Percentiles rank a stretch among this genome's conserved stretches.
phyloP scores from a whole-genome alignment of 2,113 vertebrate species.

The Dicaeum eximium region DNA sequence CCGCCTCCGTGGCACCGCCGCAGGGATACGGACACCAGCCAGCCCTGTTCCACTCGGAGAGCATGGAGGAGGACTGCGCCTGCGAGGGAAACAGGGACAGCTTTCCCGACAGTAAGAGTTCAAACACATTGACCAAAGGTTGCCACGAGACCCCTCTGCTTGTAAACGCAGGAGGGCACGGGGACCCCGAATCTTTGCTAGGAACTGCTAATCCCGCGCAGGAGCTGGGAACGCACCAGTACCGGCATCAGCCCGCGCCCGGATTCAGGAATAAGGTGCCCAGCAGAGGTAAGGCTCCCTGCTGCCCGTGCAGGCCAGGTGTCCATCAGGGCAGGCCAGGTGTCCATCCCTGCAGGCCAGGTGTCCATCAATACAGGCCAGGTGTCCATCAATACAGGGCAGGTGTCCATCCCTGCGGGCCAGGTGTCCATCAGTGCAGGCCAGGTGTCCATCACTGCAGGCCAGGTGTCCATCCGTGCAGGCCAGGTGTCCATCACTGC shows the following conservation, averaged over 20 bases:
- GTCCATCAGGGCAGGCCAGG: neutral
- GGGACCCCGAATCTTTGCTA: constrained; percentile 82
- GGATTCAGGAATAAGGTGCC: constrained; percentile 73
- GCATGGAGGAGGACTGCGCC: constrained; percentile 94
- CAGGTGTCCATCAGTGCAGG: neutral
- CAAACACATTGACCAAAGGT: constrained; percentile 78
- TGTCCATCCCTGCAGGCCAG: neutral
- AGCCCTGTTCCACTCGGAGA: constrained; percentile 86
- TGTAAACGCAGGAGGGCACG: constrained; percentile 62
- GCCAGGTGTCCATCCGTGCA: neutral
- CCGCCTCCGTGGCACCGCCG: neutral
- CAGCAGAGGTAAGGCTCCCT: constrained; percentile 82
- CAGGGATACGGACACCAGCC: constrained; percentile 68
- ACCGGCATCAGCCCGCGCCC: constrained; percentile 73
- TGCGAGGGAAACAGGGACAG: constrained; percentile 73
- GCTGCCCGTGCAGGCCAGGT: neutral
- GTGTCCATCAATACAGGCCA: neutral
- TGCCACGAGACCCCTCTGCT: constrained; percentile 74
- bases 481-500: neutral
- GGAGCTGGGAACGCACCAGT: constrained; percentile 79
- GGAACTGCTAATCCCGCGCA: constrained; percentile 77
- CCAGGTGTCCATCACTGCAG: neutral
- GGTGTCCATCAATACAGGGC: neutral
- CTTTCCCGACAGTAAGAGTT: constrained; percentile 79
- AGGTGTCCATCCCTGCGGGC: neutral